These are phyloP conservation scores for Agrotis puta DNA, from an alignment of 2,888 invertebrate genomes.

Conservation along the genomic window DNA sequence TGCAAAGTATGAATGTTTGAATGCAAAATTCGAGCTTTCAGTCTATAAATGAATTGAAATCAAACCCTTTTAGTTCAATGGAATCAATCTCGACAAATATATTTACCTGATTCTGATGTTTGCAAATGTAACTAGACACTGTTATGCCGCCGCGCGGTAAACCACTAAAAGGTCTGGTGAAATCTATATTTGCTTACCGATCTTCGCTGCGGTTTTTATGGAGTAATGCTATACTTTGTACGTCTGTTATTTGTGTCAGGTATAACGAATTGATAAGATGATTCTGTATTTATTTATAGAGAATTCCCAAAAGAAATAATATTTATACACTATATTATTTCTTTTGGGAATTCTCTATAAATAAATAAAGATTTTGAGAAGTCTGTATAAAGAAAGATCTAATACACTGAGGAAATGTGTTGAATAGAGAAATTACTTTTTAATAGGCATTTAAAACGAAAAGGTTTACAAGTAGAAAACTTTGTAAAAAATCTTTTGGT, in stretches of 20 bases:
- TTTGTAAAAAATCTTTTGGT: background rate
- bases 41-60: conserved; percentile 37
- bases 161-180: conserved; percentile 57
- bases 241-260: conserved; percentile 4
- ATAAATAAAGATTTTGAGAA: too few species aligned
- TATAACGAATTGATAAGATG: background rate
- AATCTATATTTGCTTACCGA: conserved; percentile 54
- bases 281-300: too few species aligned
- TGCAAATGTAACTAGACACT: conserved; percentile 61
- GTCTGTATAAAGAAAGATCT: too few species aligned
- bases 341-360: too few species aligned
- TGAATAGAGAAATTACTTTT: background rate
- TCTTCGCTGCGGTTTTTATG: conserved; percentile 33
- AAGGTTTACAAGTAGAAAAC: too few species aligned
- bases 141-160: conserved; percentile 47
- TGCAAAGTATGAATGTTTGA: background rate
- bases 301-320: too few species aligned
- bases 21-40: background rate
- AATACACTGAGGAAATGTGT: too few species aligned
- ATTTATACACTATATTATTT: too few species aligned
- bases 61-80: conserved; percentile 26
- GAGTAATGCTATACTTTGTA: conserved; percentile 28
- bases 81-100: conserved; percentile 43
- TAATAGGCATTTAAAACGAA: too few species aligned
- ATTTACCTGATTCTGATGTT: conserved; percentile 59